Base-by-base conservation (phyloP, 2,113 vertebrate genomes). In the Corvus cornix region DNA sequence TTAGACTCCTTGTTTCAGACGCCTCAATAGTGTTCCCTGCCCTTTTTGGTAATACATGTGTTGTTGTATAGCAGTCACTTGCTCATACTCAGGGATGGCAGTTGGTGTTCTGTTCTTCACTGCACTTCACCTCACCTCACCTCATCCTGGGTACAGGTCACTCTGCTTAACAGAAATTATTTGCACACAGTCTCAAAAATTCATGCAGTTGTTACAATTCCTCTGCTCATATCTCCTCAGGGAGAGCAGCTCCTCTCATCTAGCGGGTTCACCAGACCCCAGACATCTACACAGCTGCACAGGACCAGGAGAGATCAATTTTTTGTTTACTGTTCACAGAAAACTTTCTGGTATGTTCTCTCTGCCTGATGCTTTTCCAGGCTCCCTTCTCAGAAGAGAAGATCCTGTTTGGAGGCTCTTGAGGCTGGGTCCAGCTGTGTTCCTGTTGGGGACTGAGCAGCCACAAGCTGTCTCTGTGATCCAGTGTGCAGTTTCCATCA, bases 181-280 rank as follows among this genome's bases (percentile, higher is more conserved):
- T 82, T 59, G 44, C 53, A 11, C 15, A 14, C 43, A 7, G 10
- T 7, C 30, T 70, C 52, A 48, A 55, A 35, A 55, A 60, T 48
- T 39, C 43, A 11, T 3, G 13, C 16, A 26, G 30, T 22, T 81
- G 8, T 22, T 53, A 17, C 28, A 53, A 8, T 18, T 77, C 28
- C 64, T 68, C 35, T 83, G 48, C 14, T 28, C 13, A 0, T 23
- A 5, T 37, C 55, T 86, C 56, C 80, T 75, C 64, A 27, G 30
- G 68, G 43, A 77, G 73, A 44, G 30, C 46, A 53, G 14, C 37
- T 89, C 60, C 59, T 46, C 82, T 74, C 55, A 58, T 27, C 77
- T 43, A 27, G 43, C 20, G 0, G 0, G 3, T 70, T 53, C 2
- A 1, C 31, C 41, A 6, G 1, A 80, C 75, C 60, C 59, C 70